Conservation (phyloP, 1,140 invertebrate genomes). For the Papilio glaucus region DNA sequence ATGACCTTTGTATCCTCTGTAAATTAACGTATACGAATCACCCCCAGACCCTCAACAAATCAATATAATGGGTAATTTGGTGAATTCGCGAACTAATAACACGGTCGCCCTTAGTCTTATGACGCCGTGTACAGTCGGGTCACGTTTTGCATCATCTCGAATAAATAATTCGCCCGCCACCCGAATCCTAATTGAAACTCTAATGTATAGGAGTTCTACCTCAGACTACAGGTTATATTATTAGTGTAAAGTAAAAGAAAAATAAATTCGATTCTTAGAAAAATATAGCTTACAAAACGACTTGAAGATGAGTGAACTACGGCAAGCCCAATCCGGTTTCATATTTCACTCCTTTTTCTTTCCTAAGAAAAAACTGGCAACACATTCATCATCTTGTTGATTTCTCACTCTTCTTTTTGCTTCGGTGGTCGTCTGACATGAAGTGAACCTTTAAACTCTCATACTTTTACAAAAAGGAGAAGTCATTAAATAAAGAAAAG, state of each 20-base stretch:
- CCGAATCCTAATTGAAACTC: conserved; percentile 24
- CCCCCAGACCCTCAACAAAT: conserved; percentile 14
- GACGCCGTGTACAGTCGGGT: neutral
- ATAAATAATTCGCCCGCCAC: conserved; percentile 28
- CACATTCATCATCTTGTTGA: too few species aligned
- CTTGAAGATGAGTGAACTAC: too few species aligned
- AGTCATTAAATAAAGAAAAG: too few species aligned
- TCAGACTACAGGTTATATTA: neutral
- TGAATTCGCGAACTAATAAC: conserved; percentile 27
- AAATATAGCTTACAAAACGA: too few species aligned
- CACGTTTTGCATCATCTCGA: conserved; percentile 27
- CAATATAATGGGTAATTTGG: conserved; percentile 34
- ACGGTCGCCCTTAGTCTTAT: conserved; percentile 20
- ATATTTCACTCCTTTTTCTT: too few species aligned
- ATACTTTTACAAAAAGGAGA: too few species aligned
- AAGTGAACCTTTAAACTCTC: too few species aligned
- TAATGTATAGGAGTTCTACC: conserved; percentile 1
- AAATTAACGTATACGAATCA: conserved; percentile 15
- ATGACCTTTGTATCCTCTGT: neutral
- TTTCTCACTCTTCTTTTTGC: too few species aligned
- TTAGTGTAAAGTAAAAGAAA: neutral
- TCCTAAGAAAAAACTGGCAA: too few species aligned
- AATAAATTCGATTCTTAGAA: neutral
- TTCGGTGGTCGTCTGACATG: too few species aligned
- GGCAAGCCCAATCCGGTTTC: too few species aligned